phyloP scores from a whole-genome alignment of 2,888 invertebrate species.

The Hypena proboscidalis region DNA sequence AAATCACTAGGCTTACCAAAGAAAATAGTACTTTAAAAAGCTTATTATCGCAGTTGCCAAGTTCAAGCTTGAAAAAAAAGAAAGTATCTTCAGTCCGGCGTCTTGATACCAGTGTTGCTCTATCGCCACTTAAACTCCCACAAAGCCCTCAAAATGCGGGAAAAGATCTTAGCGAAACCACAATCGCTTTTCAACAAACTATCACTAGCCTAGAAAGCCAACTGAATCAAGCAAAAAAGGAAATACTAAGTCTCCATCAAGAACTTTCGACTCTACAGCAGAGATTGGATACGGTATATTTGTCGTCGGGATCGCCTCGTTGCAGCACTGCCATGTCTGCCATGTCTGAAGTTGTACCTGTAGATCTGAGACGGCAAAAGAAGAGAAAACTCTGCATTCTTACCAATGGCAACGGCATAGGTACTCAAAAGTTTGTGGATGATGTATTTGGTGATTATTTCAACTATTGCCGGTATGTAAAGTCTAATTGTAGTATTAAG shows the following conservation, averaged over 20 bases:
- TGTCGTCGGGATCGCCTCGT: neutral
- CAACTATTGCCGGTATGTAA: neutral
- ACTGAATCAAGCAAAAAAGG: no score
- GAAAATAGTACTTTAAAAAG: constrained; percentile 4
- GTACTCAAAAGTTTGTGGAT: neutral
- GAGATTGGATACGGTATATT: no score
- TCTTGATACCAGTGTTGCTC: no score
- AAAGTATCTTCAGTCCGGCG: no score
- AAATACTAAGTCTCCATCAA: no score
- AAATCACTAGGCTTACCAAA: constrained; percentile 3
- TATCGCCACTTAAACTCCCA: neutral
- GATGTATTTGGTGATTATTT: neutral
- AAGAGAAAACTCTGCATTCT: neutral
- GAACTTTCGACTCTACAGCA: no score
- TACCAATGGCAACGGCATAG: neutral
- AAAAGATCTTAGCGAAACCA: no score
- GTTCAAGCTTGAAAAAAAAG: no score
- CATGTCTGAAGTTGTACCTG: neutral
- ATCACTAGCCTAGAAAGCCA: no score
- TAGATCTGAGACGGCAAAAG: no score
- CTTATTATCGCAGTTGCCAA: neutral
- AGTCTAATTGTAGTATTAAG: neutral
- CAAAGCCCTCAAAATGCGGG: neutral
- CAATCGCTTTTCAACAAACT: no score
- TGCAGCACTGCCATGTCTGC: neutral